A percentile compares a stretch with the other conserved stretches of the same genome.
Evolutionary conservation across 2,113 vertebrate genomes (phyloP).

Genomic region (Anoura caudifer): DNA sequence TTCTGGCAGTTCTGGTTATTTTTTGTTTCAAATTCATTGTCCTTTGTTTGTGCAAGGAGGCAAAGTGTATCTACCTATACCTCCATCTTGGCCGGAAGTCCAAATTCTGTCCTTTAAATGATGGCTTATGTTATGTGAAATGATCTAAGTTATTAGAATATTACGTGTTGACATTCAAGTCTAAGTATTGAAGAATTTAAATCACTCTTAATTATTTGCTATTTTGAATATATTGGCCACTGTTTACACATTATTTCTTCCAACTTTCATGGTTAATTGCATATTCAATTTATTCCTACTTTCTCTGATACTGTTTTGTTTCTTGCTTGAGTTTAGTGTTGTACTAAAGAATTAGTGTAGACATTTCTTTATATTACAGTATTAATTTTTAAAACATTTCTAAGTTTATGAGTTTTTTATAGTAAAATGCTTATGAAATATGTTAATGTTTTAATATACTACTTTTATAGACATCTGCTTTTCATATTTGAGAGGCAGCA

Average conservation of each 20-base stretch:
- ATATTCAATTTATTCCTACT: background rate
- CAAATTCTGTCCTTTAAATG: background rate
- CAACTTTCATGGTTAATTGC: background rate
- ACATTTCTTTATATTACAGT: background rate
- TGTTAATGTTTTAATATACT: background rate
- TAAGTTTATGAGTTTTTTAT: background rate
- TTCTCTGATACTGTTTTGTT: background rate
- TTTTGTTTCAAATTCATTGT: too few species aligned
- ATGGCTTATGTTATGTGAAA: background rate
- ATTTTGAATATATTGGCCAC: background rate
- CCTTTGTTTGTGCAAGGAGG: too few species aligned
- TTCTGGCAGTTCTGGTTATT: too few species aligned
- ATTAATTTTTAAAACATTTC: constrained; percentile 20
- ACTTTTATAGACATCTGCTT: background rate
- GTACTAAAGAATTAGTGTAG: background rate
- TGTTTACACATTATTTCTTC: background rate
- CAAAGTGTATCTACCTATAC: too few species aligned
- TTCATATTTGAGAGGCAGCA: background rate
- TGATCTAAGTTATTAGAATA: background rate
- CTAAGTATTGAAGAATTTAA: background rate
- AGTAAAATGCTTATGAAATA: background rate
- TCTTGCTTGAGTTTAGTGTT: constrained; percentile 20
- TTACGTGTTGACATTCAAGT: background rate
- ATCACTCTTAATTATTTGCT: background rate
- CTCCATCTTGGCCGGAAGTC: too few species aligned